Base-by-base conservation (phyloP, 2,113 vertebrate species). In the Uria lomvia region DNA sequence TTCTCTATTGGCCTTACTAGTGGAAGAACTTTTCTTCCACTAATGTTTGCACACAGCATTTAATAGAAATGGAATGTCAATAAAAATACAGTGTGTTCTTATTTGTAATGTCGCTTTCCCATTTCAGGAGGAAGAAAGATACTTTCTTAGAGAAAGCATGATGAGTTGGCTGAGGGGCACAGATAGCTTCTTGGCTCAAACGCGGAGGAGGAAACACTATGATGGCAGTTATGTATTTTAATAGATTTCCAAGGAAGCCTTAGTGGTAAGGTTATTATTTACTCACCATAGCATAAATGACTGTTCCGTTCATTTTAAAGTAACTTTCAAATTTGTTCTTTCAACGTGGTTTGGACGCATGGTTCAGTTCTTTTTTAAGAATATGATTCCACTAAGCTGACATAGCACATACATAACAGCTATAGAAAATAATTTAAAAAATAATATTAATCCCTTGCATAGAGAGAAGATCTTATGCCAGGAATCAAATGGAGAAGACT, bases 401-500 rank as follows among this genome's bases (percentile, higher is more conserved):
- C 40, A 55, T 84, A 63, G 92, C 66, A 42, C 24, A 73, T 49
- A 72, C 36, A 47, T 45, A 95, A 73, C 23, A 78, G 40, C 43
- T 81, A n/a, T 32, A 65, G 67, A 94, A 96, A 94, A 85, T 71
- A 91, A 53, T 92, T 85, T 56, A 3, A 67, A 83, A 90, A 91
- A 38, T 79, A 56, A 11, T 71, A 60, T 43, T 75, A 80, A 91
- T 86, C 56, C 24, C 23, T 90, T 86, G 22, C 45, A 72, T 0
- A 74, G 19, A 62, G 23, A 87, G 19, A 60, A 59, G 56, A 80
- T 92, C 40, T 70, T 72, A 14, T 93, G 60, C 43, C 80, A 96
- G 52, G 56, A 94, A 74, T 75, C 47, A 78, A 92, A 78, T 47
- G 32, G 53, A 82, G 79, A 81, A 88, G 55, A 50, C 52, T 68